phyloP scores from a whole-genome alignment of 2,113 vertebrate species.

The Dissostichus mawsoni region DNA sequence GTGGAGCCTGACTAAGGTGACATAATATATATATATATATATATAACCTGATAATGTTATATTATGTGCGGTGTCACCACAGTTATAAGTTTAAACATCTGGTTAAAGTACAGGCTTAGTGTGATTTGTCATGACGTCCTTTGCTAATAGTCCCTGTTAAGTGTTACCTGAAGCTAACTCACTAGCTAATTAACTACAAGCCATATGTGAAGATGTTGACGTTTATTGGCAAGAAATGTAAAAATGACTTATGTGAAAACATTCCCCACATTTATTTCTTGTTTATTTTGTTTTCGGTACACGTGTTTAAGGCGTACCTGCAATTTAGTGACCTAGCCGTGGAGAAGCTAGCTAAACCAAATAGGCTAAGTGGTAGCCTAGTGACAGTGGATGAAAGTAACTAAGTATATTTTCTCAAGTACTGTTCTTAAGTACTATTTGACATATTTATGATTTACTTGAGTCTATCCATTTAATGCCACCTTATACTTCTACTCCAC shows the following conservation, averaged over 20 bases:
- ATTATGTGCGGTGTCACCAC: not conserved
- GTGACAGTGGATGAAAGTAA: no score
- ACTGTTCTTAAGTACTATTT: no score
- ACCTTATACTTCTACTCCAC: no score
- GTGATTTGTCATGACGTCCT: not conserved
- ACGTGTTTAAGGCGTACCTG: not conserved
- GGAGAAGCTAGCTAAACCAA: not conserved
- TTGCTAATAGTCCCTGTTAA: not conserved
- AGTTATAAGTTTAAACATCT: not conserved
- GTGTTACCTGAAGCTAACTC: not conserved
- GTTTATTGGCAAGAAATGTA: not conserved
- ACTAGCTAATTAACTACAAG: no score
- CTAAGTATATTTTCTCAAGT: no score
- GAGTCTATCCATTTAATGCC: no score
- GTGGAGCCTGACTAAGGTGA: not conserved
- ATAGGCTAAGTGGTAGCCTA: no score
- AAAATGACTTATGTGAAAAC: no score
- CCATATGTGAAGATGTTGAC: not conserved
- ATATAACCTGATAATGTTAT: no score
- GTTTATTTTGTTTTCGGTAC: not conserved
- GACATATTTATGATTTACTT: no score
- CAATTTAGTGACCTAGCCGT: not conserved
- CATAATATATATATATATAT: no score
- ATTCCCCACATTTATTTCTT: not conserved
- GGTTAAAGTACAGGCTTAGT: not conserved